Evolutionary conservation across 2,888 invertebrate species (phyloP), one percentile per base, ranked within the genome.

Genomic region (Imbricaverruca yamaguchii): DNA sequence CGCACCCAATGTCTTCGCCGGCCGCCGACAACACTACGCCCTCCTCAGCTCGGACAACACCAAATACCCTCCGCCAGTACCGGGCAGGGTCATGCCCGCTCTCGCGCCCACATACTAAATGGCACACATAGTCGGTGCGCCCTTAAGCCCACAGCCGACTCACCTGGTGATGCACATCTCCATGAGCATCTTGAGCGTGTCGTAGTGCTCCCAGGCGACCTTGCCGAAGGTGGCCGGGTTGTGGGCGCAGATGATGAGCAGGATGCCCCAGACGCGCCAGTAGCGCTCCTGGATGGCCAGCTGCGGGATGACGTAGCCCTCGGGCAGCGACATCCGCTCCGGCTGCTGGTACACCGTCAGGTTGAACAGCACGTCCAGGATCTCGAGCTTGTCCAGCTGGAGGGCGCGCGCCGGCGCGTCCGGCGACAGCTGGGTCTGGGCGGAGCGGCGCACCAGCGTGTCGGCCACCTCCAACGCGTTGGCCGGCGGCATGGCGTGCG

Each of bases 141-240:
- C n/a, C n/a, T n/a, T n/a, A n/a, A n/a, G n/a, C n/a, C n/a, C 39
- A 39, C 4, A 39, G 39, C 39, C 39, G 69, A 88, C 90, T 89
- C 86, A 93, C 92, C 94, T 95, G 15, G 97, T 98, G 86, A 98
- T 98, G 85, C 96, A 95, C 92, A 96, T 96, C 89, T 98, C 97
- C 91, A 98, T 96, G 84, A 98, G 90, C 85, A 93, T 92, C 83
- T 94, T 90, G 84, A 98, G 90, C 80, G 94, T 97, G 25, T 97
- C 96, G 89, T 97, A 98, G 84, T 93, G 92, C 85, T 92, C 91
- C 92, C 97, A 97, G 63, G 94, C 95, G 81, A 93, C 89, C 84
- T 92, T 91, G 18, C 97, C 97, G 88, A 97, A 94, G 21, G 92
- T 91, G 0, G 91, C 89, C 0, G 98, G 96, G 90, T 97, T 98